Evolutionary conservation across 2,113 vertebrate genomes (phyloP).

Genomic region (Bostrychus sinensis): DNA sequence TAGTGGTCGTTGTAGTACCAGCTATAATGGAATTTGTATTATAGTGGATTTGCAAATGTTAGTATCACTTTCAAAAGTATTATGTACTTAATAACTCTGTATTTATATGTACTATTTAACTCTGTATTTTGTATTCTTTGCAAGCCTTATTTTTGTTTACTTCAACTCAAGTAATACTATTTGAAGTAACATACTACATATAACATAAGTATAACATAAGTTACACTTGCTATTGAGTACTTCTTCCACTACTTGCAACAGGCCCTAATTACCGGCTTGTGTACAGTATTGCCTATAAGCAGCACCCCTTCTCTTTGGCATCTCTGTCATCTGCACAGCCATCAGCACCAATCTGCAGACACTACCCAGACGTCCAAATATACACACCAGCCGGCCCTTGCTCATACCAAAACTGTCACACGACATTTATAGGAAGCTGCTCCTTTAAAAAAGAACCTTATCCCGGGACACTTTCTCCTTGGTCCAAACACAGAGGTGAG

Average conservation of each 20-base stretch:
- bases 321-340: conserved; percentile 60
- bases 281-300: conserved; percentile 32
- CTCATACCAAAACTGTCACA: conserved; percentile 47
- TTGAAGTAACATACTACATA: too few species aligned
- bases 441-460: conserved; percentile 33
- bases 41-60: too few species aligned
- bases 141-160: too few species aligned
- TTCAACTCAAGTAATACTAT: too few species aligned
- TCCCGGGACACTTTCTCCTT: conserved; percentile 23
- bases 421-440: conserved; percentile 46
- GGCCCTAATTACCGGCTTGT: conserved; percentile 21
- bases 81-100: too few species aligned
- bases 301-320: conserved; percentile 33
- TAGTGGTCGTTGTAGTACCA: too few species aligned
- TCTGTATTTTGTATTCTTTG: too few species aligned
- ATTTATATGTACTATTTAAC: too few species aligned
- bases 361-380: conserved; percentile 57
- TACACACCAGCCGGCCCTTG: conserved; percentile 58
- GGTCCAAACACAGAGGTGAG: conserved; percentile 10
- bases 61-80: too few species aligned
- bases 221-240: too few species aligned
- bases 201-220: too few species aligned
- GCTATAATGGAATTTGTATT: too few species aligned
- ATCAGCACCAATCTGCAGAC: conserved; percentile 61
- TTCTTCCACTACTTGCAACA: conserved; percentile 7